Evolutionary conservation across 1,140 invertebrate genomes (phyloP).

Genomic region (Lepidurus packardi): DNA sequence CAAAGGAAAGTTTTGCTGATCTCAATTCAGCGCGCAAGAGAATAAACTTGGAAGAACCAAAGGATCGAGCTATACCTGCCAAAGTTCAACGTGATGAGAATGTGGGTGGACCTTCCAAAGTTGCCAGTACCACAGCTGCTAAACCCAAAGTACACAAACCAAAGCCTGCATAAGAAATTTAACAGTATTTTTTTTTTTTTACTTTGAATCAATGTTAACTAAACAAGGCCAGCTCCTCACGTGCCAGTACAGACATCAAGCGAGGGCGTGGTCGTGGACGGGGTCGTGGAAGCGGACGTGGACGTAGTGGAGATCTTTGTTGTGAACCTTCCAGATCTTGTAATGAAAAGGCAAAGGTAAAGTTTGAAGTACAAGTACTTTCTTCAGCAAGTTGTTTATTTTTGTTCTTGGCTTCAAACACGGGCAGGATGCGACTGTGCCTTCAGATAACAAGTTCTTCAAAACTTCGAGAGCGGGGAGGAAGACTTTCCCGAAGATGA

Average conservation of each 20-base stretch:
- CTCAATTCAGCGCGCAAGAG: not conserved
- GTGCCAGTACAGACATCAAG: not conserved
- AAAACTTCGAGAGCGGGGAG: not conserved
- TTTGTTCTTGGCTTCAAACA: not conserved
- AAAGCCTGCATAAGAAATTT: no score
- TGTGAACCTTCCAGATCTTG: no score
- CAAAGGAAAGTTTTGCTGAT: not conserved
- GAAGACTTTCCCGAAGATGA: not conserved
- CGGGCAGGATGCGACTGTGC: not conserved
- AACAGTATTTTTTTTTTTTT: no score
- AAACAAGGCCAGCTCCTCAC: not conserved
- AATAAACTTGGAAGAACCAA: not conserved
- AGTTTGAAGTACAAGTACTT: no score
- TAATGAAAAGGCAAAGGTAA: no score
- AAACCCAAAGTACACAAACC: not conserved
- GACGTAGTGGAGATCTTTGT: not conserved
- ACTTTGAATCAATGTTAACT: no score
- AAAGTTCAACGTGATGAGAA: not conserved
- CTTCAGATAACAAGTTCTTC: not conserved
- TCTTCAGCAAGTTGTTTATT: no score
- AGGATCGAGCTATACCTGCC: not conserved
- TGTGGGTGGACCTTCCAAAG: not conserved
- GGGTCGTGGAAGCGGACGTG: not conserved
- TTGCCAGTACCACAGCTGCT: not conserved
- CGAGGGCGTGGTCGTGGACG: not conserved